Percentiles rank a stretch among this genome's conserved stretches.
These are phyloP conservation scores for Limonius californicus DNA, from an alignment of 1,140 invertebrate genomes.

Conservation along the genomic window DNA sequence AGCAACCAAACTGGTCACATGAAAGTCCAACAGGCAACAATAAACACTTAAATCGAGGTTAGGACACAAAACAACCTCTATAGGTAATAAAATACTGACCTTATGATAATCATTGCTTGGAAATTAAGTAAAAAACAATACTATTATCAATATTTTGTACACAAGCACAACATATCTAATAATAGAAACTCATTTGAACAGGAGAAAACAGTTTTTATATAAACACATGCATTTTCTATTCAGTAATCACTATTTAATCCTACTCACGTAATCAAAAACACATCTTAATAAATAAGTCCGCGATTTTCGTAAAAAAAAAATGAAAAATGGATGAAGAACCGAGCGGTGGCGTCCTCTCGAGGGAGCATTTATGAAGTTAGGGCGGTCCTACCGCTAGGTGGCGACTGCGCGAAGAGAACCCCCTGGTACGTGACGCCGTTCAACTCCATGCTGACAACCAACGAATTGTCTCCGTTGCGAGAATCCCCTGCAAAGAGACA, in stretches of 20 bases:
- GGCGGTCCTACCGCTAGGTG: slow-evolving; percentile 46
- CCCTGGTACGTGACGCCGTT: slow-evolving; percentile 91
- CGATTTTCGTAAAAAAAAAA: neutral
- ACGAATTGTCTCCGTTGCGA: slow-evolving; percentile 74
- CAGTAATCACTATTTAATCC: too few species aligned
- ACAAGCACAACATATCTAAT: slow-evolving; percentile 5
- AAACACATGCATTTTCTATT: neutral
- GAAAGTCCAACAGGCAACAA: neutral
- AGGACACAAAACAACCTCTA: slow-evolving; percentile 1
- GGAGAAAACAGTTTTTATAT: neutral
- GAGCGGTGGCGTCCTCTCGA: neutral
- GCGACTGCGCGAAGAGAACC: slow-evolving; percentile 74
- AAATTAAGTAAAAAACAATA: slow-evolving; percentile 6
- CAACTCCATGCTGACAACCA: slow-evolving; percentile 94
- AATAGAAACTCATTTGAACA: neutral
- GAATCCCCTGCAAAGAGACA: slow-evolving; percentile 58
- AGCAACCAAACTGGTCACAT: neutral
- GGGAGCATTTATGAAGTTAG: slow-evolving; percentile 45
- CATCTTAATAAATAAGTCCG: slow-evolving; percentile 2
- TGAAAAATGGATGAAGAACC: slow-evolving; percentile 1
- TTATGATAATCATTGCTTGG: neutral
- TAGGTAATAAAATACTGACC: slow-evolving; percentile 14
- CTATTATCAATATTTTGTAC: neutral
- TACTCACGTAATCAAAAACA: slow-evolving; percentile 3
- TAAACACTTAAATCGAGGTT: neutral